Evolutionary conservation across 1,140 invertebrate genomes (phyloP).

Genomic region (Dinoponera quadriceps): DNA sequence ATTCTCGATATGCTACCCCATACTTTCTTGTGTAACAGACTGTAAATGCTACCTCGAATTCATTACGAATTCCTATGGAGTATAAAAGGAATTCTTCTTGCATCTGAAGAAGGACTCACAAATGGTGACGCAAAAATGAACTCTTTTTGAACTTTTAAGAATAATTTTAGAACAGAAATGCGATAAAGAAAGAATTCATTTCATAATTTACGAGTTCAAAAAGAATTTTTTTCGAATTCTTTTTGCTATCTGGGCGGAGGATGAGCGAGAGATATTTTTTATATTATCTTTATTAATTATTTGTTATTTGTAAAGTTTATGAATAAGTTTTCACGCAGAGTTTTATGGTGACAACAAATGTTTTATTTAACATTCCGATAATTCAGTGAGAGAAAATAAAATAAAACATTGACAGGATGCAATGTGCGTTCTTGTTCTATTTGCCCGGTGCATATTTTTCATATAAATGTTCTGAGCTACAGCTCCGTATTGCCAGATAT

Average conservation of each 20-base stretch:
- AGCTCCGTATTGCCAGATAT: too few relatives aligned
- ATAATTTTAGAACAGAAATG: neutral
- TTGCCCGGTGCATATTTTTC: neutral
- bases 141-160: neutral
- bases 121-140: neutral
- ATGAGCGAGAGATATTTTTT: slow-evolving; percentile 21
- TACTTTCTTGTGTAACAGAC: too few relatives aligned
- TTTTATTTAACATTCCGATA: slow-evolving; percentile 69
- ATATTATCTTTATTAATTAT: slow-evolving; percentile 31
- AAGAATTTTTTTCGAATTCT: too few relatives aligned
- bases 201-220: too few relatives aligned
- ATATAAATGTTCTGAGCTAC: neutral
- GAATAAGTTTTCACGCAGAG: slow-evolving; percentile 55
- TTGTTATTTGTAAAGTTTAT: slow-evolving; percentile 45
- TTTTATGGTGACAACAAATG: slow-evolving; percentile 59
- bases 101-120: neutral
- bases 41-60: too few relatives aligned
- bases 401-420: slow-evolving; percentile 71
- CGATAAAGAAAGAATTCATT: neutral
- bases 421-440: neutral
- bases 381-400: slow-evolving; percentile 60
- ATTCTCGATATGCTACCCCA: too few relatives aligned
- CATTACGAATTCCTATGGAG: neutral
- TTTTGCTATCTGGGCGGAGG: too few relatives aligned
- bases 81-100: neutral